Evolutionary conservation across 1,140 invertebrate species (phyloP).

Genomic region (Fopius arisanus): DNA sequence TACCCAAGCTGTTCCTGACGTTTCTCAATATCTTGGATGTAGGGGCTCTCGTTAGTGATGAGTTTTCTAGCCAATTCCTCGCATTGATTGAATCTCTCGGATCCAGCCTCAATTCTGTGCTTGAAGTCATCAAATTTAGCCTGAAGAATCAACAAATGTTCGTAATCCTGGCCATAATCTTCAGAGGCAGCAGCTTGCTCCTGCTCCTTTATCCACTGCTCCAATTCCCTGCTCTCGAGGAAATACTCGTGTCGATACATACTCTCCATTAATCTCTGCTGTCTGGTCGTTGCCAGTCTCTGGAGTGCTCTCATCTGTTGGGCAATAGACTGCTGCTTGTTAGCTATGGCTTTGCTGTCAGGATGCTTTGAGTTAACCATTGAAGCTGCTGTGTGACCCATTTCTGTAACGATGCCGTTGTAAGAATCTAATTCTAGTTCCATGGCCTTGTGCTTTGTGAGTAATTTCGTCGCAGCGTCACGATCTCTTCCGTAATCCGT

Average conservation of each 20-base stretch:
- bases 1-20: conserved; percentile 88
- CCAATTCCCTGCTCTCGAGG: conserved; percentile 87
- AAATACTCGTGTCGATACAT: conserved; percentile 94
- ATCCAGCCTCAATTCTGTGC: conserved; percentile 87
- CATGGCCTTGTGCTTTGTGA: conserved; percentile 92
- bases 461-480: conserved; percentile 86
- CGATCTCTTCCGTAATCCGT: conserved; percentile 88
- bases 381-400: conserved; percentile 84
- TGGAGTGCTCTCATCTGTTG: conserved; percentile 85
- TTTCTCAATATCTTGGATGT: conserved; percentile 86
- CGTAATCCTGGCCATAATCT: conserved; percentile 97
- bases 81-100: conserved; percentile 92
- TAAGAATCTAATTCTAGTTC: conserved; percentile 95
- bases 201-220: conserved; percentile 95
- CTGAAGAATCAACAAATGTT: conserved; percentile 88
- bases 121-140: conserved; percentile 97
- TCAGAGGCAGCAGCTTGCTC: conserved; percentile 89
- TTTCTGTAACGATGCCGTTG: conserved; percentile 89
- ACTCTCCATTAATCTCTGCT: conserved; percentile 88
- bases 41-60: conserved; percentile 86
- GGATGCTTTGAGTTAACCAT: conserved; percentile 82
- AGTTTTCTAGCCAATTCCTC: conserved; percentile 91
- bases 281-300: conserved; percentile 79
- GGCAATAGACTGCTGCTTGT: conserved; percentile 78
- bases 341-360: conserved; percentile 80